A percentile compares a stretch with the other conserved stretches of the same genome.
Evolutionary conservation across 2,888 invertebrate genomes (phyloP).

Genomic region (Schizotus pectinicornis): DNA sequence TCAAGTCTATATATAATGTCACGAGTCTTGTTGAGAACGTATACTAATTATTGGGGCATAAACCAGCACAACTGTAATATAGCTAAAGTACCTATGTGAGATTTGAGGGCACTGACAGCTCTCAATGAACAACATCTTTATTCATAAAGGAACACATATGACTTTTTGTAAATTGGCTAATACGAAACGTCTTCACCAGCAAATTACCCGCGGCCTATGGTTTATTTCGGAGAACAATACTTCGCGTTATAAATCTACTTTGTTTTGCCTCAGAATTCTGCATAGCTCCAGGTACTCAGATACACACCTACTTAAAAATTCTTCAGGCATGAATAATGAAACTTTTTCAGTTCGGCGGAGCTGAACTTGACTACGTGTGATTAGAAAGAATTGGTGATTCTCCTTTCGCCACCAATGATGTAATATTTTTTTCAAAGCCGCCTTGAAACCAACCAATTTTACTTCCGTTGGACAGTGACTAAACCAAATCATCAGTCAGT

Average conservation of each 20-base stretch:
- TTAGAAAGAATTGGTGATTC: too few relatives aligned
- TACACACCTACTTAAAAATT: constrained; percentile 16
- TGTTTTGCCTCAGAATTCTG: constrained; percentile 5
- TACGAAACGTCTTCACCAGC: background rate
- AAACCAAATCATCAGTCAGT: too few relatives aligned
- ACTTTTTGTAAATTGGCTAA: constrained; percentile 2
- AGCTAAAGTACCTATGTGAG: constrained; percentile 5
- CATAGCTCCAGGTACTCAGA: constrained; percentile 4
- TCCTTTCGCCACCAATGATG: too few relatives aligned
- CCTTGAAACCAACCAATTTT: too few relatives aligned
- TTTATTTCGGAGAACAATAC: background rate
- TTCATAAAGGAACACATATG: constrained; percentile 7
- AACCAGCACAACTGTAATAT: constrained; percentile 9
- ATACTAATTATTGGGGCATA: constrained; percentile 6
- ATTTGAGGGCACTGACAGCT: constrained; percentile 7
- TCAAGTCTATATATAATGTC: constrained; percentile 1
- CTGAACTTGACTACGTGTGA: too few relatives aligned
- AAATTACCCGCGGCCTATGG: background rate
- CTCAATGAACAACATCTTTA: constrained; percentile 5
- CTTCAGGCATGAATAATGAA: constrained; percentile 16
- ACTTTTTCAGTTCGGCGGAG: constrained; percentile 1
- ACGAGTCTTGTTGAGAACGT: background rate
- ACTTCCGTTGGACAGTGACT: too few relatives aligned
- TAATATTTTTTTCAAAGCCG: too few relatives aligned
- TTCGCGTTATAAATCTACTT: constrained; percentile 1